A percentile compares a stretch with the other conserved stretches of the same genome.
phyloP scores from a whole-genome alignment of 2,113 vertebrate species.

The Clarias gariepinus region DNA sequence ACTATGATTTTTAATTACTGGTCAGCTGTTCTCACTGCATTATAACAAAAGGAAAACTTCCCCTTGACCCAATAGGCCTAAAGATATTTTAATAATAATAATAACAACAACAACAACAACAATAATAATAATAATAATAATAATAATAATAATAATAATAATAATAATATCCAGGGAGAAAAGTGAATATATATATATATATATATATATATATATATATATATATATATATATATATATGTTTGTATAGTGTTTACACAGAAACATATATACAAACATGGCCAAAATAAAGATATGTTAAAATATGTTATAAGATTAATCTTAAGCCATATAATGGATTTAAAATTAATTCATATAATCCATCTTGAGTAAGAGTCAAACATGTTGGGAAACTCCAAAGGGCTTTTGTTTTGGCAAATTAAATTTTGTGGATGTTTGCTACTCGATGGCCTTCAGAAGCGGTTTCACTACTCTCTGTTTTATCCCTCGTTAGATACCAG shows the following conservation, averaged over 20 bases:
- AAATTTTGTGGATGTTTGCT: background rate
- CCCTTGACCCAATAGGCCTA: background rate
- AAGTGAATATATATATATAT: no score
- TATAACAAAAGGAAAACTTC: background rate
- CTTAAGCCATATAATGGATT: background rate
- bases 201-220: no score
- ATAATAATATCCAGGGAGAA: no score
- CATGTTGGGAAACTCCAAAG: background rate
- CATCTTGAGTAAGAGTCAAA: background rate
- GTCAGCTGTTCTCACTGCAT: background rate
- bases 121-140: no score
- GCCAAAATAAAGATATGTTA: background rate
- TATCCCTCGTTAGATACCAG: background rate
- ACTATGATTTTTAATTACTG: conserved; percentile 21
- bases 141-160: no score
- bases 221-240: background rate
- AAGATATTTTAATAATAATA: background rate
- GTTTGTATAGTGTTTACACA: background rate
- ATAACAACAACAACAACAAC: no score
- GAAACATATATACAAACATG: no score
- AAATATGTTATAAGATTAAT: background rate
- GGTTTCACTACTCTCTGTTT: conserved; percentile 1
- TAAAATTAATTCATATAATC: background rate
- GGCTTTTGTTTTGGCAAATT: background rate
- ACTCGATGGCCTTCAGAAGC: background rate